These are phyloP conservation scores for Ictidomys tridecemlineatus DNA, from an alignment of 2,113 vertebrate genomes.

Conservation along the genomic window DNA sequence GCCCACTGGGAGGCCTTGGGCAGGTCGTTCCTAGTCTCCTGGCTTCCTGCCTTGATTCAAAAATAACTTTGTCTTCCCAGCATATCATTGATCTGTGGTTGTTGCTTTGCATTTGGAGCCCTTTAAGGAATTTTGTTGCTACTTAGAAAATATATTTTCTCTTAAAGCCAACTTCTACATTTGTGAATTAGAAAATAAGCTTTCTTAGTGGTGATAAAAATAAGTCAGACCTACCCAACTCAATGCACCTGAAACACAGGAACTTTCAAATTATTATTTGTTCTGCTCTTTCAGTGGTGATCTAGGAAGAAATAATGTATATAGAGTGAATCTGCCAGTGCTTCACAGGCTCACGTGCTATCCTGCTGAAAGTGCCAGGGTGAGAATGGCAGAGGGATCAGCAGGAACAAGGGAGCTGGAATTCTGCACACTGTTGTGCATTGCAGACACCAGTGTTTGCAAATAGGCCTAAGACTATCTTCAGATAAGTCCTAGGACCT, in stretches of 20 bases:
- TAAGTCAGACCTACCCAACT: background rate
- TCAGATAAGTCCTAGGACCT: background rate
- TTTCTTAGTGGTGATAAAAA: constrained; percentile 58
- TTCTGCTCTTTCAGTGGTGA: background rate
- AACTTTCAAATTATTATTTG: background rate
- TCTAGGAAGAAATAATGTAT: background rate
- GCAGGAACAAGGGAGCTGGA: background rate
- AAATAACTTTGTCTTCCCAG: constrained; percentile 66
- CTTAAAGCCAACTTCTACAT: background rate
- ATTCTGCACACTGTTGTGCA: accelerated
- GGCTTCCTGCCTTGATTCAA: constrained; percentile 42
- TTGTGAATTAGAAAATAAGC: constrained; percentile 53
- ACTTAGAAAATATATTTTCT: constrained; percentile 44
- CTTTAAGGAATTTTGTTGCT: constrained; percentile 67
- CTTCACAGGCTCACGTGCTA: accelerated
- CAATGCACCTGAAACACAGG: background rate
- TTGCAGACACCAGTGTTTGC: accelerated
- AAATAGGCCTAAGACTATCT: background rate
- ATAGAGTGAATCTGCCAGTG: background rate
- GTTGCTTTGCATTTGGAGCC: constrained; percentile 46
- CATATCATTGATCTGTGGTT: constrained; percentile 62
- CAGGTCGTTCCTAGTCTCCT: background rate
- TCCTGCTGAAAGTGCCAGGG: background rate
- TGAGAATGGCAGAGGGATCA: background rate
- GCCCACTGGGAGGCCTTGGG: background rate